phyloP scores from a whole-genome alignment of 2,888 invertebrate genomes.

The Eutolmus rufibarbis region DNA sequence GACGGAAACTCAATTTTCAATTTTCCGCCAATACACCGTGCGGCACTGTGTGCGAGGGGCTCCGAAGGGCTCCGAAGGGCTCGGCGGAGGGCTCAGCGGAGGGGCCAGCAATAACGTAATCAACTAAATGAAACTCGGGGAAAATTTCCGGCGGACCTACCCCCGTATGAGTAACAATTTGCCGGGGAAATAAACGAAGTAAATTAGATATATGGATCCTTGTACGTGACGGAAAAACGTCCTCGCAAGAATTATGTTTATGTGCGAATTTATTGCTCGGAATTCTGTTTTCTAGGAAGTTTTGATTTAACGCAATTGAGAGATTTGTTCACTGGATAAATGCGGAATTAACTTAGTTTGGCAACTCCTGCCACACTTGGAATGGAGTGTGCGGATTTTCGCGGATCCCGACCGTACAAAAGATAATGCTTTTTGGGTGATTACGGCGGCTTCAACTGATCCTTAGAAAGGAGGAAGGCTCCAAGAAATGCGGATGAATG shows the following conservation, averaged over 20 bases:
- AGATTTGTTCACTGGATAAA: slow-evolving; percentile 28
- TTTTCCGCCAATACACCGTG: slow-evolving; percentile 38
- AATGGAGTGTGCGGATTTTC: not conserved
- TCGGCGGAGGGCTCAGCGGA: not conserved
- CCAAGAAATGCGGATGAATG: not conserved
- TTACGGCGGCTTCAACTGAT: not conserved
- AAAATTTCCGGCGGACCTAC: slow-evolving; percentile 30
- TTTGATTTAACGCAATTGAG: slow-evolving; percentile 42
- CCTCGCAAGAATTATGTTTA: slow-evolving; percentile 39
- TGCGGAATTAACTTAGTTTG: slow-evolving; percentile 15
- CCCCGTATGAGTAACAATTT: slow-evolving; percentile 44
- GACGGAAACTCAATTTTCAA: slow-evolving; percentile 47
- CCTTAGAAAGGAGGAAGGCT: not conserved
- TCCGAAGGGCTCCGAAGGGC: not conserved
- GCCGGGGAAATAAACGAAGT: slow-evolving; percentile 43
- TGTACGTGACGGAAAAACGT: slow-evolving; percentile 46
- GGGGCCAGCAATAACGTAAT: slow-evolving; percentile 44
- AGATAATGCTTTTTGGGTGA: not conserved
- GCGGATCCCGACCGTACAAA: not conserved
- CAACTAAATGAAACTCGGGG: slow-evolving; percentile 39
- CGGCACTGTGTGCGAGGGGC: not conserved
- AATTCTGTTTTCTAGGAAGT: slow-evolving; percentile 42
- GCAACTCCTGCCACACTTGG: not conserved
- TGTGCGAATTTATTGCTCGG: slow-evolving; percentile 26
- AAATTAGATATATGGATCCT: slow-evolving; percentile 46